Evolutionary conservation across 2,888 invertebrate species (phyloP), one percentile per base, ranked within the genome.

Genomic region (Adelphocoris suturalis): DNA sequence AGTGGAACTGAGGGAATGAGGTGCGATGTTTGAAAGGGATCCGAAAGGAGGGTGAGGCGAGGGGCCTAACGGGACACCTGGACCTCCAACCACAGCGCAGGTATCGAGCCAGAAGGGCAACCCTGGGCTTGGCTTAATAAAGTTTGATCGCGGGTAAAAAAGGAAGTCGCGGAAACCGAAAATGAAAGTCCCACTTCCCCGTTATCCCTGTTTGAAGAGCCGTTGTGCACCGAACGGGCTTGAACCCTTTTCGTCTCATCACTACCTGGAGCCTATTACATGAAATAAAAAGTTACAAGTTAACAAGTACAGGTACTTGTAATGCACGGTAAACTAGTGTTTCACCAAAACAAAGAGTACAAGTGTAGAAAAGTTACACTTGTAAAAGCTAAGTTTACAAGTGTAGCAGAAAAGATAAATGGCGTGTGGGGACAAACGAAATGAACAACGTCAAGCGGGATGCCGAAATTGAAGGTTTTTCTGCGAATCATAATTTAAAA

Each of bases 61-160:
- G 68, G 68, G 68, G 68, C 23, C 68, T 68, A 68, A 68, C 68
- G 68, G 68, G 23, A 68, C 68, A 68, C 68, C 68, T 68, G 68
- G 61, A 0, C 68, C 68, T 68, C 23, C 68, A 68, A 37, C 57
- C 57, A 13, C 23, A 68, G 68, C 68, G 19, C 19, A 68, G 23
- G 4, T 68, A 23, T 23, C 68, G 7, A 68, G 23, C 68, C 23
- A 68, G 68, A 68, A 23, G 68, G 68, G 23, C 68, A 68, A 68
- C 68, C 23, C 68, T 23, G 68, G 12, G 19, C n/a, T 7, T n/a
- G 57, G n/a, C n/a, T 57, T 57, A 57, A 57, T 57, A 57, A 57
- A 57, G 57, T 57, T 57, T 14, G 19, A 57, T 57, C 37, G 37
- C 37, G 37, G 37, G 37, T 0, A n/a, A 57, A 16, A 57, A 57